Evolutionary conservation across 64 coral and sea anemone genomes (phyloP).

Genomic region (Acropora yongei): DNA sequence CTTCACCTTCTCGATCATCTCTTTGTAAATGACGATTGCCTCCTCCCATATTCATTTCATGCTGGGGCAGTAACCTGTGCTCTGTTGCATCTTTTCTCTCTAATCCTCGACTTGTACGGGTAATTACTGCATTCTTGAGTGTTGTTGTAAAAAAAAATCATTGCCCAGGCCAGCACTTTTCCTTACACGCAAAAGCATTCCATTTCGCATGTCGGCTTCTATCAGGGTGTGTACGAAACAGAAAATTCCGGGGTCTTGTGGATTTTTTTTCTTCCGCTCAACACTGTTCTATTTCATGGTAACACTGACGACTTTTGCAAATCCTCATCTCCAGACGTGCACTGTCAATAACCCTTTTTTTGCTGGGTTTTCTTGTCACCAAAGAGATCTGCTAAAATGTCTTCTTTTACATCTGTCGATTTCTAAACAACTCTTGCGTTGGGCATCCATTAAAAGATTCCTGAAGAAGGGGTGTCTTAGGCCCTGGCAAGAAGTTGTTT

Average conservation of each 20-base stretch:
- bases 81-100: constrained; percentile 40
- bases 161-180: constrained; percentile 46
- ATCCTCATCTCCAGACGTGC: neutral
- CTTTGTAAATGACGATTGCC: neutral
- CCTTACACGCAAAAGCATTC: constrained; percentile 40
- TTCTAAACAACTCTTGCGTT: neutral
- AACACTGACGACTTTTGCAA: constrained; percentile 8
- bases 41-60: constrained; percentile 44
- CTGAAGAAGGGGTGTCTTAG: too few species aligned
- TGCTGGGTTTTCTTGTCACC: constrained; percentile 16
- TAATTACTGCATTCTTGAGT: constrained; percentile 64
- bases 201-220: constrained; percentile 56
- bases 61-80: constrained; percentile 32
- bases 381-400: constrained; percentile 30
- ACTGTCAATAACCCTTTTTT: constrained; percentile 46
- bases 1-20: neutral
- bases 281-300: constrained; percentile 8
- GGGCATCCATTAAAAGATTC: too few species aligned
- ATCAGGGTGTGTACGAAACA: constrained; percentile 17
- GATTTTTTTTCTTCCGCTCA: constrained; percentile 2
- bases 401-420: constrained; percentile 26
- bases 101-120: constrained; percentile 53
- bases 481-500: too few species aligned
- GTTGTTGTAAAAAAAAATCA: constrained; percentile 65
- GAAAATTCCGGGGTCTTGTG: neutral